These are phyloP conservation scores for Meriones unguiculatus DNA, from an alignment of 2,113 vertebrate genomes.

Conservation along the genomic window DNA sequence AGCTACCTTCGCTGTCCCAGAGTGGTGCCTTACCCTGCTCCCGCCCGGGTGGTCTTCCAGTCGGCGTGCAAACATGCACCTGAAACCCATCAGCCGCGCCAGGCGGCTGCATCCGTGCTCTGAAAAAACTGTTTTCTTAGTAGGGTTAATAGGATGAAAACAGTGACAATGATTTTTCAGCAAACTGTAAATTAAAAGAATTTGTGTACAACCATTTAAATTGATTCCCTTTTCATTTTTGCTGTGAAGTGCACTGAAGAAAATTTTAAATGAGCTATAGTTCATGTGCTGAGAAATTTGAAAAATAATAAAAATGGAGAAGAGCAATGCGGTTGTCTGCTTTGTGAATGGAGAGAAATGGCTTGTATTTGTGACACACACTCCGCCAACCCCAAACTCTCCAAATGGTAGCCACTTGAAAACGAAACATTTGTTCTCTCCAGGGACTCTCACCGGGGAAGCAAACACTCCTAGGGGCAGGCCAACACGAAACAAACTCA, in stretches of 20 bases:
- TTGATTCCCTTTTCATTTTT: conserved; percentile 87
- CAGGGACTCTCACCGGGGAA: neutral
- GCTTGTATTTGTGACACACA: neutral
- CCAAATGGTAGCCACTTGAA: neutral
- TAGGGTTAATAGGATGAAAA: conserved; percentile 77
- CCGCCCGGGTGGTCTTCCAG: conserved; percentile 90
- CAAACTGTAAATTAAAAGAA: conserved; percentile 80
- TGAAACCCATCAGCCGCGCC: conserved; percentile 78
- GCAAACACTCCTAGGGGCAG: neutral
- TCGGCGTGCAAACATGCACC: conserved; percentile 84
- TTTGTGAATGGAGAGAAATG: conserved; percentile 71
- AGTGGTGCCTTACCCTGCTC: conserved; percentile 94
- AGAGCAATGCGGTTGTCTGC: conserved; percentile 81
- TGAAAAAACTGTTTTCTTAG: conserved; percentile 79
- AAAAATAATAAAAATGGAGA: conserved; percentile 88
- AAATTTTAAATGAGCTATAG: conserved; percentile 87
- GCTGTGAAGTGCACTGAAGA: conserved; percentile 95
- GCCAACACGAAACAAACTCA: neutral
- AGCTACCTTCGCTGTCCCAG: conserved; percentile 91
- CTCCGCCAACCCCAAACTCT: neutral
- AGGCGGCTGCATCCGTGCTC: conserved; percentile 77
- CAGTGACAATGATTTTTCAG: conserved; percentile 82
- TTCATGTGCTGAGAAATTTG: conserved; percentile 88
- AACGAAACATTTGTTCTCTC: neutral
- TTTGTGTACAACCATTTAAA: conserved; percentile 87